Conservation (phyloP, 2,888 invertebrate species). For the Sceliomorpha sp. region DNA sequence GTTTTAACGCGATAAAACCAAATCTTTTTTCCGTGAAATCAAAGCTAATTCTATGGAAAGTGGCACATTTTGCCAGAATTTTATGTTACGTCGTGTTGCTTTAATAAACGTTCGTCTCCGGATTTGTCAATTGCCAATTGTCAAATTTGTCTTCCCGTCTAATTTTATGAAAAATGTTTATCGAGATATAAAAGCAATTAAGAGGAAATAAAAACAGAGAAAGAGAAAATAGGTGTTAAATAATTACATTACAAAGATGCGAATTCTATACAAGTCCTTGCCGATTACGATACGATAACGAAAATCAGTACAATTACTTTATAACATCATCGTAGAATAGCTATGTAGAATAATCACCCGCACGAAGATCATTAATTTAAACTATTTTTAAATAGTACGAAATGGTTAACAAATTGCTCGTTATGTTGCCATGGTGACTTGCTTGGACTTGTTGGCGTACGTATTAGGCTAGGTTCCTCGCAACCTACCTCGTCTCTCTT, state of each 20-base stretch:
- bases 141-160: no score
- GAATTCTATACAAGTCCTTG: slow-evolving; percentile 38
- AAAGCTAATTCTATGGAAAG: neutral
- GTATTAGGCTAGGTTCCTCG: slow-evolving; percentile 75
- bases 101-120: no score
- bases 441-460: slow-evolving; percentile 76
- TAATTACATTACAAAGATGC: slow-evolving; percentile 24
- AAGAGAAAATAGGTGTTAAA: slow-evolving; percentile 28
- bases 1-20: no score
- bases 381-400: slow-evolving; percentile 38
- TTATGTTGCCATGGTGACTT: slow-evolving; percentile 61
- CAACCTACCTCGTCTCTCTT: slow-evolving; percentile 79
- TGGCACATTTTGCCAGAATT: no score
- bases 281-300: slow-evolving; percentile 33
- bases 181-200: slow-evolving; percentile 11
- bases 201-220: slow-evolving; percentile 10
- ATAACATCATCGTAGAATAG: slow-evolving; percentile 44
- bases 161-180: neutral
- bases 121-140: no score
- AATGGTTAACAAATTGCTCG: slow-evolving; percentile 45
- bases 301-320: slow-evolving; percentile 35
- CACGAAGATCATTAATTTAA: slow-evolving; percentile 39
- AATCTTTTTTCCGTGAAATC: slow-evolving; percentile 18
- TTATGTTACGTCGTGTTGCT: no score
- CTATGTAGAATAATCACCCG: slow-evolving; percentile 35